Base-by-base conservation (phyloP, 2,797 vertebrate species). In the Synanceia verrucosa region DNA sequence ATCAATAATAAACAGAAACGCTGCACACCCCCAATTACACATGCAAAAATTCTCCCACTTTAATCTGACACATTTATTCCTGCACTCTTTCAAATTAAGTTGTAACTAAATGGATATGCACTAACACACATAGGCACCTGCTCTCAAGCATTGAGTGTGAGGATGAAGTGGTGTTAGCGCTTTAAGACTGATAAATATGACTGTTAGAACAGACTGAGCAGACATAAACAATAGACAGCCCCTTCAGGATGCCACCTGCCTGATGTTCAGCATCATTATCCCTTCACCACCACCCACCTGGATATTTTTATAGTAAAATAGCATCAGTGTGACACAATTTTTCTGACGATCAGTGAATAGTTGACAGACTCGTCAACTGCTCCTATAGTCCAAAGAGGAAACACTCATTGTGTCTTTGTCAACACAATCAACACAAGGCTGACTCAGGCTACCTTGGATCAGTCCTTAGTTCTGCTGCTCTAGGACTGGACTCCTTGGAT, bases 1-100 rank as follows among this genome's bases (percentile, higher is more conserved):
- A 88, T 87, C 86, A 88, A 87, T 84, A 76, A 87, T 80, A 82
- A 91, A 83, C 80, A 78, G 66, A 64, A 59, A 78, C 14, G 19
- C 52, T 55, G 24, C 18, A 41, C 59, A 58, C 47, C 39, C 52
- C 28, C 18, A 58, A 78, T 82, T 83, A 71, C 23, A 36, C 46
- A 74, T 52, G 78, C n/a, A 81, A 73, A 59, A 56, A 71, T 76
- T 67, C 52, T 76, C 51, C 28, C 3, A 58, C 58, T 47, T 68
- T 65, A 77, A 81, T 77, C 69, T 72, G 60, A 73, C 57, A 76
- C 51, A 70, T 77, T 78, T 68, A 67, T 39, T 68, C 44, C 36
- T 44, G 47, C 46, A 72, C 53, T 16, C 34, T 65, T 68, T 77
- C 8, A 58, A 59, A 75, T 71, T 37, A 67, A 66, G 48, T 19